Evolutionary conservation across 2,113 vertebrate species (phyloP), one percentile per base, ranked within the genome.

Genomic region (Gobiocypris rarus): DNA sequence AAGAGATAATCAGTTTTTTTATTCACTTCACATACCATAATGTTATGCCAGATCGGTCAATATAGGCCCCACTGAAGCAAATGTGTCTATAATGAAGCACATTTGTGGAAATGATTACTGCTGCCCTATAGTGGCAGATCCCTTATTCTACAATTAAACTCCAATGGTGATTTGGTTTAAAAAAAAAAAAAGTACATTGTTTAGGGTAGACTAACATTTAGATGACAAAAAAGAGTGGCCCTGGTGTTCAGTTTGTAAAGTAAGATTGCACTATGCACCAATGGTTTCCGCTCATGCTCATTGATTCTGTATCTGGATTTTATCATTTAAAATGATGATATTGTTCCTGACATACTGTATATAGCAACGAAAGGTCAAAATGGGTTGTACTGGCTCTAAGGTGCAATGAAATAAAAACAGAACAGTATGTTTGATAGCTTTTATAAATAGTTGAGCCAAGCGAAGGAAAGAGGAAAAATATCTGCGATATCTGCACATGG

Each of bases 321-420:
- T 79, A 48, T 65, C 41, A 19, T 80, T 79, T 79, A 9, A 63
- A 79, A 79, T 45, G 1, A 28, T 61, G 10, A 24, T 15, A 43
- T 43, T 41, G 19, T 43, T 78, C 34, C 19, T 78, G 75, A 59
- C 56, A 78, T 43, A 15, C 45, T 75, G 71, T 75, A 52, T 78
- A 59, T 43, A 78, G 54, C 13, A 78, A 26, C 7, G 17, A 45
- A 61, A 78, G 24, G 38, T 45, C 56, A 61, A 45, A 24, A 61
- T 61, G 14, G 14, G 3, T 48, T 76, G 28, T 2, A 56, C 74
- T 56, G 41, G n/a, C 69, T 45, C 2, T 71, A 61, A 24, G 41
- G 41, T 9, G 3, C n/a, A 15, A 13, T 22, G 1, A 31, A 75
- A 75, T 75, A 75, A 75, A 75, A 28, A 52, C n/a, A 73, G 1